Evolutionary conservation across 1,140 invertebrate genomes (phyloP).

Genomic region (Zaprionus ghesquierei): DNA sequence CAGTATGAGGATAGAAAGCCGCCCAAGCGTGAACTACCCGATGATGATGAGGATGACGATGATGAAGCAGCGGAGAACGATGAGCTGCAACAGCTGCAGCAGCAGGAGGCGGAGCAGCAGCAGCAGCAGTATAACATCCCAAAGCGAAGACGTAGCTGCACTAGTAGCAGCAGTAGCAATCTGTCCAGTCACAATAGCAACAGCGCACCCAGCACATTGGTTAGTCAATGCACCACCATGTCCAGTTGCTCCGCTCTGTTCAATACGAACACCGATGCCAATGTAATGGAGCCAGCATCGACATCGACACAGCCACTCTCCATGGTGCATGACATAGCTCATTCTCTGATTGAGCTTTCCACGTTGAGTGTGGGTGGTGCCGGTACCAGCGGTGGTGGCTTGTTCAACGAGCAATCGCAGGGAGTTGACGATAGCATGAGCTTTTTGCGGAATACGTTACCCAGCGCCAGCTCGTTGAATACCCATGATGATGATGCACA

Average conservation of each 20-base stretch:
- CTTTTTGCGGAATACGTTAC: conserved; percentile 17
- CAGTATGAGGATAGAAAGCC: conserved; percentile 44
- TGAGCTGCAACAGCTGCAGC: not conserved
- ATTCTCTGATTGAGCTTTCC: conserved; percentile 55
- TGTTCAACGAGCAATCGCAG: conserved; percentile 36
- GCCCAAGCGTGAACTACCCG: conserved; percentile 13
- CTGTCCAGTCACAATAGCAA: conserved; percentile 52
- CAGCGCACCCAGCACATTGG: conserved; percentile 46
- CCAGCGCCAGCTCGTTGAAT: not conserved
- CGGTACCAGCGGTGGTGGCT: not conserved
- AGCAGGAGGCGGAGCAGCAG: not conserved
- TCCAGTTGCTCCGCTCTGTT: conserved; percentile 40
- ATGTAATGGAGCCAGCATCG: conserved; percentile 4
- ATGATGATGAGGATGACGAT: not conserved
- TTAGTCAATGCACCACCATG: conserved; percentile 35
- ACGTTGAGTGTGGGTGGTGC: conserved; percentile 17
- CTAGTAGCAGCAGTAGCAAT: conserved; percentile 34
- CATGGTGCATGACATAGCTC: conserved; percentile 40
- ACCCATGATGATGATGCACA: conserved; percentile 32
- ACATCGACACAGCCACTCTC: not conserved
- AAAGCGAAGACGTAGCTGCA: conserved; percentile 47
- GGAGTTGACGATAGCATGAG: conserved; percentile 27
- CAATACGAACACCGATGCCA: conserved; percentile 17
- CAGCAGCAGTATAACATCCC: conserved; percentile 4
- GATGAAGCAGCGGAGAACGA: not conserved